Evolutionary conservation across 2,113 vertebrate genomes (phyloP), one percentile per base, ranked within the genome.

Genomic region (Rhynchopsitta pachyrhyncha): DNA sequence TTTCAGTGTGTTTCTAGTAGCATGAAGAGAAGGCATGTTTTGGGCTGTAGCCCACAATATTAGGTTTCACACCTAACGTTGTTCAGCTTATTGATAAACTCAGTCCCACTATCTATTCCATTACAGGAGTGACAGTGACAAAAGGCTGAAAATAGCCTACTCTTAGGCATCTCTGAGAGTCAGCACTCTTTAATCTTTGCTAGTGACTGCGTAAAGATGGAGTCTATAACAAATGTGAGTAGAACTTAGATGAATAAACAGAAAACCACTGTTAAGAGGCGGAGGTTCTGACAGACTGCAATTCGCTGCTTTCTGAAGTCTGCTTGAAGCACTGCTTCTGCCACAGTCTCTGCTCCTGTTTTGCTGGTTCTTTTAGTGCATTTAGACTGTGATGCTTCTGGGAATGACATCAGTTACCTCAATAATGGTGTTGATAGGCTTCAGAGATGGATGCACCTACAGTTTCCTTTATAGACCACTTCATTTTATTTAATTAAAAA

Each of bases 401-500:
- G 35, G 60, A 92, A 79, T 59, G 13, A 57, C 69, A 82, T 73
- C 74, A 78, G 28, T 35, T 81, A 44, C 52, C 35, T 89, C 83
- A 92, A 64, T 92, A 86, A 53, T 62, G 25, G 41, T 90, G 66
- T 42, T 83, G 63, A 93, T 49, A 85, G 31, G 27, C 18, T 93
- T 90, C 70, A 87, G 69, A 82, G 44, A 41, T 4, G 11, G 70
- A 70, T 82, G n/a, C 55, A 46, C 87, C 55, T 82, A 71, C 82
- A 60, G 17, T n/a, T 91, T 83, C 39, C 31, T 80, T 49, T 82
- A 57, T 63, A 94, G 23, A 79, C 28, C 52, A 50, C 15, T 52
- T 81, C 17, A 94, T 79, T 94, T 63, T 91, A 79, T 82, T 93
- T 68, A 68, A 93, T 81, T 95, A 55, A 79, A 68, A 90, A 71